Conservation (phyloP, 2,113 vertebrate species). For the Aplodontia rufa region DNA sequence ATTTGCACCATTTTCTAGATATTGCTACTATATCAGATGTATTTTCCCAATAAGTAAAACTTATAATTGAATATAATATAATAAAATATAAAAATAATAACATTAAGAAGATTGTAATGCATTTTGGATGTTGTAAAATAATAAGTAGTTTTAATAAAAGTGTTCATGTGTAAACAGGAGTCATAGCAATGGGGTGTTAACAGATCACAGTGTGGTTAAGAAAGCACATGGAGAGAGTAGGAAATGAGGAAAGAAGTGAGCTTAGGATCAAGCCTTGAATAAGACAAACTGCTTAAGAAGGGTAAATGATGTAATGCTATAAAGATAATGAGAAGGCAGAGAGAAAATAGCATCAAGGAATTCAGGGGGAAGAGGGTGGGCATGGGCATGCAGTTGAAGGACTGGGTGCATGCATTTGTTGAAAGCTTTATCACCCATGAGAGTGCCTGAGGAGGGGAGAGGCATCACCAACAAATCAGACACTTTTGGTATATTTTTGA, state of each 20-base stretch:
- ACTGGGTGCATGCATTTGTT: not conserved
- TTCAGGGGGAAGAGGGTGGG: not conserved
- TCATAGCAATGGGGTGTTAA: not conserved
- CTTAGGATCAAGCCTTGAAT: not conserved
- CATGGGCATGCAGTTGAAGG: rapidly evolving
- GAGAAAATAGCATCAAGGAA: not conserved
- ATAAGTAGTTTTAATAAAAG: not conserved
- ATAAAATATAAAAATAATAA: not conserved
- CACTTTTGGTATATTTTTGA: not conserved
- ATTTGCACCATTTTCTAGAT: not conserved
- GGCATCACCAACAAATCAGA: not conserved
- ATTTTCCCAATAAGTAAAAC: not conserved
- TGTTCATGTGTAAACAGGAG: not conserved
- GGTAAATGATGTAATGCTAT: not conserved
- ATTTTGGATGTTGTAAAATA: not conserved
- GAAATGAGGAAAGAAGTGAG: not conserved
- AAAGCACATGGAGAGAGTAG: not conserved
- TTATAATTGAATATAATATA: not conserved
- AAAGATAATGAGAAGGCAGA: not conserved
- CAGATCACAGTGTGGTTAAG: not conserved
- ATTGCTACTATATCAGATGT: rapidly evolving
- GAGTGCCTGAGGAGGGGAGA: not conserved
- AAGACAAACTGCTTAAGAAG: not conserved
- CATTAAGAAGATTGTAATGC: not conserved
- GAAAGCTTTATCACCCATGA: not conserved